Evolutionary conservation across 2,797 vertebrate genomes (phyloP).

Genomic region (Crocidura indochinensis): DNA sequence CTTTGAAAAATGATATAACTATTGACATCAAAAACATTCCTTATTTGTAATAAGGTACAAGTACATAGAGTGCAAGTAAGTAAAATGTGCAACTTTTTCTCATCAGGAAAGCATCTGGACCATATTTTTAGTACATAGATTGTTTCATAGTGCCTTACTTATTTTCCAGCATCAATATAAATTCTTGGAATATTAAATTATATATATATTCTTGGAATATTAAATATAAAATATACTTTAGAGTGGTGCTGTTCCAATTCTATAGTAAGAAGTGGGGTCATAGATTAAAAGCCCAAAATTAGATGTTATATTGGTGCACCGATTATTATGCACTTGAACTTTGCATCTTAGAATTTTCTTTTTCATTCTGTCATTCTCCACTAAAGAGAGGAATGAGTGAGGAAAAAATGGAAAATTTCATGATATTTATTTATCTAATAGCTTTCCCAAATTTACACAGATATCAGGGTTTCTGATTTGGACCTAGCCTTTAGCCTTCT

Average conservation of each 20-base stretch:
- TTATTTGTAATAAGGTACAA: background rate
- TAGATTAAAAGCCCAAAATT: background rate
- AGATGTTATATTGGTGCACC: background rate
- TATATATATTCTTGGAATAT: conserved; percentile 6
- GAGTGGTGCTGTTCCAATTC: background rate
- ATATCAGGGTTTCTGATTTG: conserved; percentile 18
- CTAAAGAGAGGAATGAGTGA: conserved; percentile 32
- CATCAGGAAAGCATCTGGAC: background rate
- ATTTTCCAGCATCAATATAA: conserved; percentile 7
- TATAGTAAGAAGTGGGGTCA: background rate
- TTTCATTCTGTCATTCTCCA: background rate
- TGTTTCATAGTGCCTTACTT: background rate
- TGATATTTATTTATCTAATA: background rate
- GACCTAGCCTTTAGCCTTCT: background rate
- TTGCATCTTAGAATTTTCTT: background rate
- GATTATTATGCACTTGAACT: background rate
- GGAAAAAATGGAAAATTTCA: background rate
- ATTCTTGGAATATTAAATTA: background rate
- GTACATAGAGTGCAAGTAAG: background rate
- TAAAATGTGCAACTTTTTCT: background rate
- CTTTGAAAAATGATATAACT: conserved; percentile 2
- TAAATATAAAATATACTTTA: background rate
- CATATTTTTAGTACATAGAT: background rate
- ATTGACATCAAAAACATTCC: background rate
- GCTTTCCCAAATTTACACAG: background rate